phyloP scores from a whole-genome alignment of 2,888 invertebrate species.

The Ischnura elegans region DNA sequence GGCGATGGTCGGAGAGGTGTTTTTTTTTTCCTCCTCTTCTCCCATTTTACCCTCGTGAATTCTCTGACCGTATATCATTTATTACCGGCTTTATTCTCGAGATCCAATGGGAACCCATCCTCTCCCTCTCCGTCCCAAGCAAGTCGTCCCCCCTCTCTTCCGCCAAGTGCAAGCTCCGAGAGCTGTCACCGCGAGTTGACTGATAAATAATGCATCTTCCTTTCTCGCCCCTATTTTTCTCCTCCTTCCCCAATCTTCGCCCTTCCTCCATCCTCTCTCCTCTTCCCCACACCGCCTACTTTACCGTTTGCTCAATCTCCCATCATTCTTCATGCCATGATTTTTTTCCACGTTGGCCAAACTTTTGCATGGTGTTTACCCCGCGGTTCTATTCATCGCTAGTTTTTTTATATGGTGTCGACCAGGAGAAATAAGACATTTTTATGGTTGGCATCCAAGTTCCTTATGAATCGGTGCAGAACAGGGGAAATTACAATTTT shows the following conservation, averaged over 20 bases:
- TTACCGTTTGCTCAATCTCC: not conserved
- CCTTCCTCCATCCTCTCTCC: not conserved
- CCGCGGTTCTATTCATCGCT: not conserved
- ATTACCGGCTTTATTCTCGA: not conserved
- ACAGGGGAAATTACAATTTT: too few species aligned
- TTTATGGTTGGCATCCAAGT: too few species aligned
- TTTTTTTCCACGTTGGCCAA: not conserved
- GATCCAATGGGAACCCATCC: not conserved
- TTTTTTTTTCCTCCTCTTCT: not conserved
- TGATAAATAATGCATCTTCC: slow-evolving; percentile 58
- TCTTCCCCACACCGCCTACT: not conserved
- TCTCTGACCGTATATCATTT: not conserved
- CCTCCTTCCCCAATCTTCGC: not conserved
- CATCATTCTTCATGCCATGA: slow-evolving; percentile 3
- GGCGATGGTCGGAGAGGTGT: not conserved
- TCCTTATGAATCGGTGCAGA: too few species aligned
- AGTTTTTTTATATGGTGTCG: too few species aligned
- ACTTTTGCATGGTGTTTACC: not conserved
- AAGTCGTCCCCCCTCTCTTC: not conserved
- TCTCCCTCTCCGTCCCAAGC: too few species aligned
- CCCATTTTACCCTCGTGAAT: too few species aligned
- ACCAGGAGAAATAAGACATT: too few species aligned
- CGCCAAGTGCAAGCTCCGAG: not conserved
- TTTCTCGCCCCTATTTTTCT: not conserved
- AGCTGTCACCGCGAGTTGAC: slow-evolving; percentile 63